Base-by-base conservation (phyloP, 2,888 invertebrate species). In the Xestia xanthographa region DNA sequence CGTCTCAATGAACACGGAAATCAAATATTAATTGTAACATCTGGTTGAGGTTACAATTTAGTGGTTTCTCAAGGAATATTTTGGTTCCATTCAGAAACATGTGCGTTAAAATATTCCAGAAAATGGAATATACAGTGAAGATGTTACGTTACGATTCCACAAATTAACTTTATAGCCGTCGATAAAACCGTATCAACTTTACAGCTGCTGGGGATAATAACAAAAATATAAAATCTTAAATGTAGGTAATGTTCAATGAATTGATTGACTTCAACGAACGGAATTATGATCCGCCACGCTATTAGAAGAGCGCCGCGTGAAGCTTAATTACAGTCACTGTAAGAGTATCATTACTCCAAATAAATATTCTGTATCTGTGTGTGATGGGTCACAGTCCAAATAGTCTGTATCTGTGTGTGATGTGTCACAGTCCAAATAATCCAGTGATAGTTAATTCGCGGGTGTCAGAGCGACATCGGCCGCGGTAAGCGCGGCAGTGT, bases 361-460 rank as follows among this genome's bases (percentile, higher is more conserved):
- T 66, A 62, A 50, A 48, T 56, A 48, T 62, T 20, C 26, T 56
- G 48, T 50, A 38, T 43, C 45, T 48, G 14, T 11, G 41, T 69
- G 83, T 60, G 34, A 60, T 34, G n/a, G n/a, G n/a, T n/a, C n/a
- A n/a, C n/a, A n/a, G n/a, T n/a, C n/a, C n/a, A n/a, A n/a, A 48
- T 56, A 45, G 66, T 20, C 26, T 56, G 48, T 56, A 38, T 48
- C 45, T 50, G 14, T 12, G 41, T 70, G 34, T 34, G 34, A 34
- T 34, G 34, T 34, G 83, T 60, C 53, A 60, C 80, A 70, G 70
- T 70, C 65, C 50, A 66, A 78, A 66, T 78, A 70, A 17, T 70
- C 45, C 45, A 66, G 20, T 70, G 41, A 58, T 41, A 60, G 43
- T 29, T 58, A 71, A 45, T 58, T 70, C 29, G 29, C 20, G 43